Percentiles rank a stretch among this genome's conserved stretches.
These are phyloP conservation scores for Oxystoma pomonae DNA, from an alignment of 2,888 invertebrate species.

Conservation along the genomic window DNA sequence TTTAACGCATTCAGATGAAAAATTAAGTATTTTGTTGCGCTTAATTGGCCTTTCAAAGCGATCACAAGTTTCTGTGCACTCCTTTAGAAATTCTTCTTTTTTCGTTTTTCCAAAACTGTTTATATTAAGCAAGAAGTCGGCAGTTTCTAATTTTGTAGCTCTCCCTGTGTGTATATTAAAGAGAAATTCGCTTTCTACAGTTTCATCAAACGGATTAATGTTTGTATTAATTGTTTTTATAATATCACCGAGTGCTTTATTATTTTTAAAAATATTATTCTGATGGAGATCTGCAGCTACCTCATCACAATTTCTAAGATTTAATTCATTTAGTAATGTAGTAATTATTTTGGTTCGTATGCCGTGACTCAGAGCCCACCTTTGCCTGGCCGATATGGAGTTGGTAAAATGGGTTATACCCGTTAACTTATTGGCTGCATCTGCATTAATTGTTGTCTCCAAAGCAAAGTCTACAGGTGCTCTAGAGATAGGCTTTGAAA, in stretches of 20 bases:
- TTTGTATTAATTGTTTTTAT: slow-evolving; percentile 16
- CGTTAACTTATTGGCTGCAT: slow-evolving; percentile 20
- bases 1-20: slow-evolving; percentile 11
- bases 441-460: slow-evolving; percentile 22
- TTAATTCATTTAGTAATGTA: slow-evolving; percentile 12
- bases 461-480: slow-evolving; percentile 21
- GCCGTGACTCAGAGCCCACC: slow-evolving; percentile 21
- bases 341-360: slow-evolving; percentile 20
- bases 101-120: slow-evolving; percentile 24
- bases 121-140: slow-evolving; percentile 28
- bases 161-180: slow-evolving; percentile 31
- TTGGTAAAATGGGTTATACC: slow-evolving; percentile 20
- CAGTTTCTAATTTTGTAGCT: slow-evolving; percentile 22
- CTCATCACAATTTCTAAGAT: slow-evolving; percentile 15
- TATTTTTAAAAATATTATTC: slow-evolving; percentile 16
- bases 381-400: slow-evolving; percentile 25
- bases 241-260: slow-evolving; percentile 16
- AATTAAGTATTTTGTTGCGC: slow-evolving; percentile 12
- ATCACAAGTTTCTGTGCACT: slow-evolving; percentile 22
- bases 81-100: slow-evolving; percentile 28
- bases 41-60: slow-evolving; percentile 26
- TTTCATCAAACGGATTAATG: slow-evolving; percentile 19
- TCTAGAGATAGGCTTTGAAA: slow-evolving; percentile 17
- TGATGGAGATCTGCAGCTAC: slow-evolving; percentile 17
- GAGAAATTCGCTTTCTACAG: slow-evolving; percentile 19